Percentiles rank a stretch among this genome's conserved stretches.
phyloP scores from a whole-genome alignment of 1,140 invertebrate genomes.

The Thalassaphorura encarpata region DNA sequence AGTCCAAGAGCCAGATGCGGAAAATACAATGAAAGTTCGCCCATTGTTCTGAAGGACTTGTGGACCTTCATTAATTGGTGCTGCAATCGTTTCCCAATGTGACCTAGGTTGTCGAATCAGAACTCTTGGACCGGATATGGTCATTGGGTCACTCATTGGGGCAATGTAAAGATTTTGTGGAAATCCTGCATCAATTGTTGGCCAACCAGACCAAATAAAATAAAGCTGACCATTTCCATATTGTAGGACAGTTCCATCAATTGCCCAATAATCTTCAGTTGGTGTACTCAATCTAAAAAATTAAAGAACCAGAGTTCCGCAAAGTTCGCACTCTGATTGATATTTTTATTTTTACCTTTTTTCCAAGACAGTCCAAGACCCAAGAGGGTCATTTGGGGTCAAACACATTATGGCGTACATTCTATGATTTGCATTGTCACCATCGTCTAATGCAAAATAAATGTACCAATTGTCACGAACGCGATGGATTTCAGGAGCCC shows the following conservation, averaged over 20 bases:
- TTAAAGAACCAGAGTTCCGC: background rate
- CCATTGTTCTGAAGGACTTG: constrained; percentile 22
- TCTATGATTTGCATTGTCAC: constrained; percentile 29
- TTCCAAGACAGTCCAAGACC: constrained; percentile 10
- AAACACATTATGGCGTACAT: constrained; percentile 23
- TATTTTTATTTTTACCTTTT: constrained; percentile 7
- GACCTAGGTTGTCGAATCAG: constrained; percentile 8
- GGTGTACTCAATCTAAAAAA: constrained; percentile 12
- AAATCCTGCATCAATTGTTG: constrained; percentile 17
- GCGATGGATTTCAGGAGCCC: constrained; percentile 29
- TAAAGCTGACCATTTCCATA: constrained; percentile 24
- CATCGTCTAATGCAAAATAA: constrained; percentile 29
- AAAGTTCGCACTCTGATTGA: background rate
- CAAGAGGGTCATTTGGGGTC: constrained; percentile 17
- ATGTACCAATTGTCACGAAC: constrained; percentile 24
- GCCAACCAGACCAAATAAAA: constrained; percentile 30
- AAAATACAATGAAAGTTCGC: constrained; percentile 22
- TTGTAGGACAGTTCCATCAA: constrained; percentile 22
- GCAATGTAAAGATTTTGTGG: constrained; percentile 31
- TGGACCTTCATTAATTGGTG: constrained; percentile 19
- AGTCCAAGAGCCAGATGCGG: constrained; percentile 27
- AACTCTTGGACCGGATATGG: constrained; percentile 13
- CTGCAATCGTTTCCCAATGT: constrained; percentile 17
- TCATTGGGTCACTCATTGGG: constrained; percentile 20
- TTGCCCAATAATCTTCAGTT: constrained; percentile 26